Evolutionary conservation across 2,888 invertebrate species (phyloP).

Genomic region (Steinernema scapterisci): DNA sequence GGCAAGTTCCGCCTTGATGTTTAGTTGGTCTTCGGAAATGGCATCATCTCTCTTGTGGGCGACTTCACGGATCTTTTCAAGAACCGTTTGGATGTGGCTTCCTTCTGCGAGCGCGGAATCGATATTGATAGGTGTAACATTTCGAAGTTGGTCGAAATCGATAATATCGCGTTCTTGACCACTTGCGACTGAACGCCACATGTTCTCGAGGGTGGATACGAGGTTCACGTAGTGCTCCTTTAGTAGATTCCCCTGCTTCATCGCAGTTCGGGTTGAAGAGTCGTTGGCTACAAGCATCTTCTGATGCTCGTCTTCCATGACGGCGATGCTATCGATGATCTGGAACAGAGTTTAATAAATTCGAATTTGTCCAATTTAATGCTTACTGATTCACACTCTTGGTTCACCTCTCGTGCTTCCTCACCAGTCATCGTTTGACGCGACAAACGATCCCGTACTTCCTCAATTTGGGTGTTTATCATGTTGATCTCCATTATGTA

Average conservation of each 20-base stretch:
- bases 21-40: neutral
- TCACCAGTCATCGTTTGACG: constrained; percentile 4
- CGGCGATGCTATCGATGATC: neutral
- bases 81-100: neutral
- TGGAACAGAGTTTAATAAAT: neutral
- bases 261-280: neutral
- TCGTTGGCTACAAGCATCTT: neutral
- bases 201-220: neutral
- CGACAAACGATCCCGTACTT: neutral
- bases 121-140: neutral
- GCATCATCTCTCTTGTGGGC: neutral
- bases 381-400: neutral
- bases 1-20: neutral
- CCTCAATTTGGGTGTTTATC: neutral
- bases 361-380: no score
- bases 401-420: neutral
- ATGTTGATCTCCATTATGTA: neutral
- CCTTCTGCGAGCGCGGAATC: neutral
- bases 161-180: neutral
- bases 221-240: neutral
- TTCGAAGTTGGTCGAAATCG: neutral
- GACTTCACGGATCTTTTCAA: neutral
- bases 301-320: neutral
- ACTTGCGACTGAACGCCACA: neutral
- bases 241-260: neutral